These are phyloP conservation scores for Betta splendens DNA, from an alignment of 2,797 vertebrate genomes.

Conservation along the genomic window DNA sequence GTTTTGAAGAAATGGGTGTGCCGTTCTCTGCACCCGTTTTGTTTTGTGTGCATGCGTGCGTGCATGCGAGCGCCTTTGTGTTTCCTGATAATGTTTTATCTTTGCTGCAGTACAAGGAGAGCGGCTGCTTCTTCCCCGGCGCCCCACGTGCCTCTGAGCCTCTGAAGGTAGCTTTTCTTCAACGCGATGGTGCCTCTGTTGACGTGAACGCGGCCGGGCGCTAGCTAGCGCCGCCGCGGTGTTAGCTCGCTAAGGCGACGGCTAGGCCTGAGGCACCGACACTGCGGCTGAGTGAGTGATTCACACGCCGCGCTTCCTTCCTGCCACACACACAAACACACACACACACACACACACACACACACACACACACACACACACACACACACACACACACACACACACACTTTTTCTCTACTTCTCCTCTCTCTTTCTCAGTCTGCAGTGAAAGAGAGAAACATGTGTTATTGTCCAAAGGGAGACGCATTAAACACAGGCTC, in stretches of 20 bases:
- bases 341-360: too few species aligned
- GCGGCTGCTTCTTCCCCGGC: slow-evolving; percentile 33
- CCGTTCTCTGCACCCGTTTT: slow-evolving; percentile 47
- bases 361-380: too few species aligned
- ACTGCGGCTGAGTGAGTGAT: slow-evolving; percentile 59
- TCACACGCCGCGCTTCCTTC: slow-evolving; percentile 63
- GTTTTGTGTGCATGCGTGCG: slow-evolving; percentile 47
- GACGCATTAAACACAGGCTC: slow-evolving; percentile 76
- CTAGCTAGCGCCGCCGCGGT: slow-evolving; percentile 55
- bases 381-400: too few species aligned
- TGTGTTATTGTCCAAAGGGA: slow-evolving; percentile 70
- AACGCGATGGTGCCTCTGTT: too few species aligned
- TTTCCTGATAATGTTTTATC: slow-evolving; percentile 60
- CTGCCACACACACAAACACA: too few species aligned
- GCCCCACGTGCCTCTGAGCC: slow-evolving; percentile 22
- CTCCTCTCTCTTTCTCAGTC: slow-evolving; percentile 52
- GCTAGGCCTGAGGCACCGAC: slow-evolving; percentile 59
- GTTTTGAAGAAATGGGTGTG: slow-evolving; percentile 71
- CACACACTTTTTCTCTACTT: slow-evolving; percentile 42
- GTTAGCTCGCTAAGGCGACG: slow-evolving; percentile 76
- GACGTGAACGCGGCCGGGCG: too few species aligned
- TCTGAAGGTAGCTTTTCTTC: slow-evolving; percentile 6
- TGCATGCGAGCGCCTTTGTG: slow-evolving; percentile 35
- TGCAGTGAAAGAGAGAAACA: slow-evolving; percentile 76
- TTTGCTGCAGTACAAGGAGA: slow-evolving; percentile 34